phyloP scores from a whole-genome alignment of 2,113 vertebrate genomes.

The Neogobius melanostomus region DNA sequence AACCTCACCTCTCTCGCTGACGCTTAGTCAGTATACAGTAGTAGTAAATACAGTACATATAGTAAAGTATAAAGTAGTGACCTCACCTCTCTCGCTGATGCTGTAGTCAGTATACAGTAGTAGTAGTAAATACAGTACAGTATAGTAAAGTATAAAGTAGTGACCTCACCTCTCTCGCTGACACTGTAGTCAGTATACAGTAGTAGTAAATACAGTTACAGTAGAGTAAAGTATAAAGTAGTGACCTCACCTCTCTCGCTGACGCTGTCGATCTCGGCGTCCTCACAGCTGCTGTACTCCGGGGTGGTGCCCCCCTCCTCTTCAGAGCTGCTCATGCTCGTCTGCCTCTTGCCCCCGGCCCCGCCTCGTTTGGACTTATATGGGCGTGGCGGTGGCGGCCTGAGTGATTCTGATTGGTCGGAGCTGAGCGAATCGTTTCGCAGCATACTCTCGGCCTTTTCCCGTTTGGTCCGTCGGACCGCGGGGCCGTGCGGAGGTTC shows the following conservation, averaged over 20 bases:
- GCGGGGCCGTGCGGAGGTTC: conserved; percentile 80
- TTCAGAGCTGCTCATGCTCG: conserved; percentile 97
- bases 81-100: too few relatives aligned
- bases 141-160: too few relatives aligned
- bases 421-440: conserved; percentile 98
- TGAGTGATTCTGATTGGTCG: conserved; percentile 94
- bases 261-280: conserved; percentile 95
- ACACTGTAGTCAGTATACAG: too few relatives aligned
- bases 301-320: conserved; percentile 97
- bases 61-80: too few relatives aligned
- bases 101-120: too few relatives aligned
- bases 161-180: background rate
- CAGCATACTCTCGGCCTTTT: conserved; percentile 95
- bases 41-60: too few relatives aligned
- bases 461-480: conserved; percentile 88
- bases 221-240: too few relatives aligned
- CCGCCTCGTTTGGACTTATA: conserved; percentile 87
- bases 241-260: conserved; percentile 90
- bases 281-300: conserved; percentile 98
- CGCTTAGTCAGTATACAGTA: too few relatives aligned
- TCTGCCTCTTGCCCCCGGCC: conserved; percentile 87
- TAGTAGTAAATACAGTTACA: too few relatives aligned
- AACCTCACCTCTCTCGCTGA: too few relatives aligned
- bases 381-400: conserved; percentile 92
- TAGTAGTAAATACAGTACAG: too few relatives aligned